phyloP scores from a whole-genome alignment of 2,113 vertebrate genomes.

The Oxygymnocypris stewartii region DNA sequence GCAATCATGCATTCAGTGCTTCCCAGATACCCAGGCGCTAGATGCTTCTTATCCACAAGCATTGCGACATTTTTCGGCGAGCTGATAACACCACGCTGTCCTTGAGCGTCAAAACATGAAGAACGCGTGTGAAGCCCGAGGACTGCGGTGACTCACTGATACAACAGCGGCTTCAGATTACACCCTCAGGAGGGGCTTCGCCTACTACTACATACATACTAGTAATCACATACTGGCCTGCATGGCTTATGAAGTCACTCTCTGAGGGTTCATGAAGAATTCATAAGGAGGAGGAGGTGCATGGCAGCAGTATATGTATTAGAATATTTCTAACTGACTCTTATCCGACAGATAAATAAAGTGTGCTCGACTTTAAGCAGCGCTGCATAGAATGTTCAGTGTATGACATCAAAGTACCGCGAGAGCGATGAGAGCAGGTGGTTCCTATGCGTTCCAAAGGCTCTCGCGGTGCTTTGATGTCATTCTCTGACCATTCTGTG shows the following conservation, averaged over 20 bases:
- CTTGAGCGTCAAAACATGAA: background rate
- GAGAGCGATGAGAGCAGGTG: too few relatives aligned
- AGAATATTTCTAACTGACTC: background rate
- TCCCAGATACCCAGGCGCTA: background rate
- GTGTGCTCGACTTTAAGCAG: too few relatives aligned
- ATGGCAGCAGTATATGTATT: background rate
- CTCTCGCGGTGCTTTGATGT: too few relatives aligned
- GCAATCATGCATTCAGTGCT: background rate
- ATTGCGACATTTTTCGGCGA: background rate
- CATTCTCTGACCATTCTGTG: too few relatives aligned
- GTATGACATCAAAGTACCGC: too few relatives aligned
- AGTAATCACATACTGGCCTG: too few relatives aligned
- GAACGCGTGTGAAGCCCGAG: background rate
- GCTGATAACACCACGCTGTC: background rate
- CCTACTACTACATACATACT: too few relatives aligned
- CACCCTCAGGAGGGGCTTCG: conserved; percentile 8
- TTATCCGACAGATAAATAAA: background rate
- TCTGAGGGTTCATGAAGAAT: background rate
- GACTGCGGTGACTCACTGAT: background rate
- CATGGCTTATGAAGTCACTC: background rate
- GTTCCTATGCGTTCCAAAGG: too few relatives aligned
- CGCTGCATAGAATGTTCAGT: too few relatives aligned
- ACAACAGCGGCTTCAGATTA: conserved; percentile 26
- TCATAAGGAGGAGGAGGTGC: background rate
- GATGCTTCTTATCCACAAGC: background rate